These are phyloP conservation scores for Cataglyphis albicans DNA, from an alignment of 2,888 invertebrate species.

Conservation along the genomic window DNA sequence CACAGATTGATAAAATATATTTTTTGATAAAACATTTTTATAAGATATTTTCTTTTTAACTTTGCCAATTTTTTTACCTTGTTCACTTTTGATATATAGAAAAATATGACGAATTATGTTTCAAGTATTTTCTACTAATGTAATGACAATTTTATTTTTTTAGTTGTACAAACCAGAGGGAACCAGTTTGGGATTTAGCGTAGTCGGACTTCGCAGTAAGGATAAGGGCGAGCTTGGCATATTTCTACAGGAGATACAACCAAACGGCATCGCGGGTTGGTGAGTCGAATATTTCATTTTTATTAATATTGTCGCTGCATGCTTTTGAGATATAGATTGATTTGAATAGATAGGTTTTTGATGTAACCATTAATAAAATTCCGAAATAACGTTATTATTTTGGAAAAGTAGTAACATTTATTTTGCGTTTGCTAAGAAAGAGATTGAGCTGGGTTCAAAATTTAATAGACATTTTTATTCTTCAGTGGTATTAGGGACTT, in stretches of 20 bases:
- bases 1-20: not conserved
- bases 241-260: slow-evolving; percentile 90
- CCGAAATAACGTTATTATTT: not conserved
- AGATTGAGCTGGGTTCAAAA: not conserved
- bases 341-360: not conserved
- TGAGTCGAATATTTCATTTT: slow-evolving; percentile 82
- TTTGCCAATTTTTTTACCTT: not conserved
- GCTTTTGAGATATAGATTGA: not conserved
- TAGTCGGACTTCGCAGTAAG: slow-evolving; percentile 88
- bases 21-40: not conserved
- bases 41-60: not conserved
- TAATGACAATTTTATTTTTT: slow-evolving; percentile 14
- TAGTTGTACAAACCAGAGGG: slow-evolving; percentile 89
- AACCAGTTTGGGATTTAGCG: slow-evolving; percentile 91
- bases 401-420: not conserved
- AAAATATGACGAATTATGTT: not conserved
- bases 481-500: not conserved
- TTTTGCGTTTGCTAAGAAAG: slow-evolving; percentile 1
- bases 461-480: slow-evolving; percentile 7
- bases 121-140: not conserved
- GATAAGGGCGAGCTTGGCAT: slow-evolving; percentile 90
- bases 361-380: not conserved
- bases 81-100: not conserved
- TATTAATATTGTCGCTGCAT: slow-evolving; percentile 25
- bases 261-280: slow-evolving; percentile 89